phyloP scores from a whole-genome alignment of 2,113 vertebrate genomes.

The Psammodynastes pulverulentus region DNA sequence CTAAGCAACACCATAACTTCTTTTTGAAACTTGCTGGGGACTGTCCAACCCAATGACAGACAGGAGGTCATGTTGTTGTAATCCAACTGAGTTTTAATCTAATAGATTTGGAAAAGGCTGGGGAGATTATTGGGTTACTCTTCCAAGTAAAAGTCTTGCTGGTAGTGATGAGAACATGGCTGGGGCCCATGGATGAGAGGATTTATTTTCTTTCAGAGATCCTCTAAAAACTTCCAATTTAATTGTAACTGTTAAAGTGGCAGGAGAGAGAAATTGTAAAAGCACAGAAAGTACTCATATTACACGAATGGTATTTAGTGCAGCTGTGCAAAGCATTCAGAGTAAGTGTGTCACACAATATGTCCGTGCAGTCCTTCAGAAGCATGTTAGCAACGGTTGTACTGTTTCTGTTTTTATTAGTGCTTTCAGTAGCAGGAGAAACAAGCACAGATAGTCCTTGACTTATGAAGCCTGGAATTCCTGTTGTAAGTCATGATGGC shows the following conservation, averaged over 20 bases:
- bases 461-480: not conserved
- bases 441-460: not conserved
- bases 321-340: not conserved
- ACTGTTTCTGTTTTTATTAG: not conserved
- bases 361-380: not conserved
- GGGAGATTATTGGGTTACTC: not conserved
- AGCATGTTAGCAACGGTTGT: not conserved
- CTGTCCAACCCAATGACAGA: not conserved
- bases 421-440: not conserved
- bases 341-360: not conserved
- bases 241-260: not conserved
- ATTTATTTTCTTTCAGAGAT: not conserved
- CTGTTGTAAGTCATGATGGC: not conserved
- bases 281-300: not conserved
- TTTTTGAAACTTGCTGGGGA: not conserved
- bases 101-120: not conserved
- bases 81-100: not conserved
- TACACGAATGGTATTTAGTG: not conserved
- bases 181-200: not conserved
- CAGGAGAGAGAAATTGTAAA: not conserved
- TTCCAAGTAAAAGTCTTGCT: not conserved
- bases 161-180: not conserved
- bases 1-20: not conserved
- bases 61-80: not conserved
- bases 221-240: not conserved